These are phyloP conservation scores for Dendroctonus ponderosae DNA, from an alignment of 1,140 invertebrate species.

Conservation along the genomic window DNA sequence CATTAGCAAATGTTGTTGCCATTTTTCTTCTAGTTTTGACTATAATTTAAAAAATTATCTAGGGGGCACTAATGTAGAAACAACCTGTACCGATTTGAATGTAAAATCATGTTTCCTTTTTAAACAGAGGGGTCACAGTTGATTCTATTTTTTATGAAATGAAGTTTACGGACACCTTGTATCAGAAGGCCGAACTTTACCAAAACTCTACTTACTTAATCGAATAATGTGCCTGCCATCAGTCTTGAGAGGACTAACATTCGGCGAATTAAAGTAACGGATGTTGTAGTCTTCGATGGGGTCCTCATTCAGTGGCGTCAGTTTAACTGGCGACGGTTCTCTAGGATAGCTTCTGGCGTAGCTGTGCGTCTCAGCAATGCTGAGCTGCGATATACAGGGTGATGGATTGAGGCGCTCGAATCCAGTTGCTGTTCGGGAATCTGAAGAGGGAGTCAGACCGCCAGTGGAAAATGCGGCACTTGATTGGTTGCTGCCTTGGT, in stretches of 20 bases:
- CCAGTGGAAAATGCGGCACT: conserved; percentile 44
- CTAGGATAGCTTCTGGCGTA: conserved; percentile 52
- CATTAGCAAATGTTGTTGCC: no score
- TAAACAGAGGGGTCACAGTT: no score
- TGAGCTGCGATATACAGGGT: conserved; percentile 19
- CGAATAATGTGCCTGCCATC: conserved; percentile 40
- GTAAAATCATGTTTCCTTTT: no score
- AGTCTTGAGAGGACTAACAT: conserved; percentile 42
- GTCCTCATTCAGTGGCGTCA: conserved; percentile 57
- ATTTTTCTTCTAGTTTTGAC: no score
- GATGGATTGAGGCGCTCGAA: conserved; percentile 30
- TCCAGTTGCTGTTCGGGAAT: conserved; percentile 37
- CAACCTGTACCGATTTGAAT: no score
- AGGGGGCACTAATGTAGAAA: no score
- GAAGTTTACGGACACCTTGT: no score
- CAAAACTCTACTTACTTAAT: conserved; percentile 37
- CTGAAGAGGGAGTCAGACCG: conserved; percentile 45
- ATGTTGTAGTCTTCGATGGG: conserved; percentile 40
- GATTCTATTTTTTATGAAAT: no score
- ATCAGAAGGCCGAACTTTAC: no score
- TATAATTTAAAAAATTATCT: no score
- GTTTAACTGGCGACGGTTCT: conserved; percentile 48
- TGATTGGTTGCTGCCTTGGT: conserved; percentile 49
- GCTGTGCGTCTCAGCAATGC: conserved; percentile 41
- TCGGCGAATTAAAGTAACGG: conserved; percentile 29